Evolutionary conservation across 2,888 invertebrate species (phyloP), one percentile per base, ranked within the genome.

Genomic region (Hemicrepidius hirtus): DNA sequence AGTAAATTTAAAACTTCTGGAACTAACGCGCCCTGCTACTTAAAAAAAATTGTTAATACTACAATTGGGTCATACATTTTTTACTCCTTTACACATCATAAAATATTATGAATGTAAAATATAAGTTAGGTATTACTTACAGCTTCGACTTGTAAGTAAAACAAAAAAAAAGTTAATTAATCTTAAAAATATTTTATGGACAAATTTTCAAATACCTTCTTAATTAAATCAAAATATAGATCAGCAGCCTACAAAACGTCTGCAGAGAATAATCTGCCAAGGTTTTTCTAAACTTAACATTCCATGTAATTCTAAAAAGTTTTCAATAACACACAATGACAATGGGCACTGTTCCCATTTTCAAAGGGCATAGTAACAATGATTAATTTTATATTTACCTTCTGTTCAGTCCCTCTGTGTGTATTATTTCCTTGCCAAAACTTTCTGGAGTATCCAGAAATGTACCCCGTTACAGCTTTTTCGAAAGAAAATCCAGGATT

Each of bases 381-480:
- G 4, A 18, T 49, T 49, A 73, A 71, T 76, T 13, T 32, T 70
- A 49, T 70, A 80, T 79, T 83, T 87, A 95, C 95, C 91, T 93
- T 92, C 32, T 89, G 86, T 62, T 89, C 88, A 0, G 94, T 94
- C 20, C 95, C 95, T 59, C 95, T 89, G 84, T 95, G 95, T 6
- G 93, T 93, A 0, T 93, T 91, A 83, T 95, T 95, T 49, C 95
- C 96, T 87, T 98, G 98, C 97, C 97, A 98, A 86, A 98, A 98
- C 84, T 94, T 90, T 79, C 97, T 89, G 9, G 91, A 89, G 84
- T 92, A 97, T 1, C 96, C 97, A 78, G 90, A 90, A 9, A 96
- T 90, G 82, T 92, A 93, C n/a, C 98, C 98, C 12, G 93, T 92
- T 12, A 95, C 87, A 71, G 94, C 93, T 81, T 92, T 91, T 80